Evolutionary conservation across 2,888 invertebrate species (phyloP), one percentile per base, ranked within the genome.

Genomic region (Pristionchus fissidentatus): DNA sequence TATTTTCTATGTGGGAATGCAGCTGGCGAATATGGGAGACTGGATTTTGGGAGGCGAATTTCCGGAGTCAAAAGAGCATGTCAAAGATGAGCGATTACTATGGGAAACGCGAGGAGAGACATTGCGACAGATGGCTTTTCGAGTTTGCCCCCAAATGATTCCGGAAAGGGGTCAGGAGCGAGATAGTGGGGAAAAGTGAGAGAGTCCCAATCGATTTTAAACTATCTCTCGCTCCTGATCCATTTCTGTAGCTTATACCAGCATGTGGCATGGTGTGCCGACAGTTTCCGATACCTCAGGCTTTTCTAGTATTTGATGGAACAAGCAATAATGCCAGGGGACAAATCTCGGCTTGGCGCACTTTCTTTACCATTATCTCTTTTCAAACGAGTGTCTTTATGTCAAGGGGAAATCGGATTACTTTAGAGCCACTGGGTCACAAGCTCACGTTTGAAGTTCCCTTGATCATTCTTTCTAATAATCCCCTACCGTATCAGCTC

Each of bases 1-100:
- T 70, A 70, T 70, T 70, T 70, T 70, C 32, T 70, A 70, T 70
- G 75, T 77, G 75, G 75, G 75, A 77, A 77, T 77, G 75, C 75
- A 77, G 75, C 75, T 77, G 75, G 75, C 13, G 41, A 26, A 49
- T 49, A 19, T 49, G 49, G 49, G 49, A 49, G 49, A 19, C 13
- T 15, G 49, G 19, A 19, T 15, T 49, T 49, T 19, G 19, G 19
- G 49, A 49, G 49, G 22, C 19, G 49, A 49, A 77, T 46, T 46
- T 49, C 46, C 49, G 49, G 49, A 49, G 19, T 49, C 49, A 10
- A 41, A 32, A 32, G 10, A 19, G 29, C 49, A 70, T 77, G 49
- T 49, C 46, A 77, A 77, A 49, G 38, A 41, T 79, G 79, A 79
- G 55, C n/a, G 79, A 79, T 79, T 26, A 57, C 79, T 49, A 38